Conservation (phyloP, 2,113 vertebrate species). For the Marmota monax region DNA sequence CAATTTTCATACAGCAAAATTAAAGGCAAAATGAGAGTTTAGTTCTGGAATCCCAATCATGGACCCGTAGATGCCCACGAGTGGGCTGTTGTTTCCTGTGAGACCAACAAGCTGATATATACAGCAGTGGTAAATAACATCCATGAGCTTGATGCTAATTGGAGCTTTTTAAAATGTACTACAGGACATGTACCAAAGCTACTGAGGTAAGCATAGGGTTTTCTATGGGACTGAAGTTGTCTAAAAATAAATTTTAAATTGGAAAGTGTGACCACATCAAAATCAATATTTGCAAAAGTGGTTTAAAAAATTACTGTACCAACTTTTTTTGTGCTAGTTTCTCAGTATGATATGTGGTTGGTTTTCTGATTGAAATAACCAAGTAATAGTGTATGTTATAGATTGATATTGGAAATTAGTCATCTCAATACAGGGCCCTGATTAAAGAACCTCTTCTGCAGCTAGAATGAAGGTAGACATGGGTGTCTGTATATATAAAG, state of each 20-base stretch:
- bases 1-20: neutral
- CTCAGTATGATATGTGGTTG: neutral
- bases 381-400: neutral
- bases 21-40: constrained; percentile 45
- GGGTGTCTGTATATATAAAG: neutral
- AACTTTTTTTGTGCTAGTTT: neutral
- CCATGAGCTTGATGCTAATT: neutral
- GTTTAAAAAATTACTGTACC: neutral
- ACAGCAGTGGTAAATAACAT: neutral
- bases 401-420: neutral
- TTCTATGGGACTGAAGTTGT: neutral
- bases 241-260: neutral
- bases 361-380: neutral
- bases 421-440: neutral
- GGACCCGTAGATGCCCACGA: neutral
- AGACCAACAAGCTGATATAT: neutral
- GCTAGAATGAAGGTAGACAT: neutral
- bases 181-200: neutral
- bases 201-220: neutral
- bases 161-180: neutral
- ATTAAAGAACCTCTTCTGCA: neutral
- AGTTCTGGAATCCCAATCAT: neutral
- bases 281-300: neutral
- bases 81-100: neutral
- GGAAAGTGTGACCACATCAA: neutral